These are phyloP conservation scores for Cephus pulcher DNA, from an alignment of 2,888 invertebrate species.

Conservation along the genomic window DNA sequence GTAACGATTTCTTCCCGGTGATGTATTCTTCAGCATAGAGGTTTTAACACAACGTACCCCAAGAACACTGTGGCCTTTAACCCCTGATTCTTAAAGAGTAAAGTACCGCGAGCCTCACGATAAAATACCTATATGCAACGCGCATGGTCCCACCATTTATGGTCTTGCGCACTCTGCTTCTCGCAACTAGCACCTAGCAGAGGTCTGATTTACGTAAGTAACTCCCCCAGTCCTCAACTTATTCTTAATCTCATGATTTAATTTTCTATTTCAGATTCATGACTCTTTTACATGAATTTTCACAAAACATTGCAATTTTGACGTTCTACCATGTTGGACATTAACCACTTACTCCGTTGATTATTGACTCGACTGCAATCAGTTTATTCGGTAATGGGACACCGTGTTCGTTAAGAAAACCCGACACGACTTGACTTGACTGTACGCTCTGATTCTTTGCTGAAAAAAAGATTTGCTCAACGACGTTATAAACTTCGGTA, in stretches of 20 bases:
- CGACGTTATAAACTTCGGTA: not conserved
- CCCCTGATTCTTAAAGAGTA: not conserved
- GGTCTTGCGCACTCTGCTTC: constrained; percentile 39
- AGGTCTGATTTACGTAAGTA: constrained; percentile 30
- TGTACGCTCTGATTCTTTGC: not conserved
- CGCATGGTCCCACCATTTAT: constrained; percentile 37
- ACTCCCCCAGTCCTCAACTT: not conserved
- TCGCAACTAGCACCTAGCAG: constrained; percentile 6
- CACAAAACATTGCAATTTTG: not conserved
- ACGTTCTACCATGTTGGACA: not conserved
- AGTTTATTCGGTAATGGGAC: not conserved
- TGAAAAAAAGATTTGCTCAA: not conserved
- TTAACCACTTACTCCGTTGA: not conserved
- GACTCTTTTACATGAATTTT: not conserved
- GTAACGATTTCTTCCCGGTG: not conserved
- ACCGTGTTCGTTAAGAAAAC: not conserved
- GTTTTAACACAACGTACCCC: not conserved
- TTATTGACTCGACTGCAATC: not conserved
- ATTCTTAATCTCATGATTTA: not conserved
- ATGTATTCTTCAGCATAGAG: not conserved
- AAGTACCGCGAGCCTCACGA: not conserved
- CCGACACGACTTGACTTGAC: not conserved
- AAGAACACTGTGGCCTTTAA: not conserved
- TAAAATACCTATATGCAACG: constrained; percentile 11
- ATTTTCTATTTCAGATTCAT: not conserved